Evolutionary conservation across 2,888 invertebrate genomes (phyloP).

Genomic region (Monochamus alternatus): DNA sequence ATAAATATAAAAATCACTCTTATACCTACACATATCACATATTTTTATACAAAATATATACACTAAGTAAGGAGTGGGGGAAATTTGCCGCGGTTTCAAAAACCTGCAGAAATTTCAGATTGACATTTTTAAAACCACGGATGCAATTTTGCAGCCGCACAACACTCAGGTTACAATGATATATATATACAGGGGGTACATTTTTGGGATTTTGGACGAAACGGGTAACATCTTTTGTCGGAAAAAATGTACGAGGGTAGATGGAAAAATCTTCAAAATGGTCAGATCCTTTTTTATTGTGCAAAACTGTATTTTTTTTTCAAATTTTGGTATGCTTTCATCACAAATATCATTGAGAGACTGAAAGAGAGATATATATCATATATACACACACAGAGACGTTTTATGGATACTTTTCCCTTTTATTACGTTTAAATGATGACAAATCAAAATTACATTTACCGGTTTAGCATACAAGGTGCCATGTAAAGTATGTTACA

Average conservation of each 20-base stretch:
- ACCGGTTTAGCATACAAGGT: no score
- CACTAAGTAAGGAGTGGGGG: constrained; percentile 48
- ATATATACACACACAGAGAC: no score
- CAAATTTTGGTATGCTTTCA: no score
- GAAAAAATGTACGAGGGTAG: no score
- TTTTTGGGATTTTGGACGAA: not conserved
- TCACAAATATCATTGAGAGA: no score
- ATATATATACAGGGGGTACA: not conserved
- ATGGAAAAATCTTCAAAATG: not conserved
- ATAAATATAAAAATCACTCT: constrained; percentile 60
- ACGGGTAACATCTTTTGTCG: no score
- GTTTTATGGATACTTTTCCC: no score
- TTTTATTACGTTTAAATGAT: no score
- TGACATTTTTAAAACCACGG: constrained; percentile 8
- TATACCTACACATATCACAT: constrained; percentile 60
- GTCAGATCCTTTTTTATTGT: not conserved
- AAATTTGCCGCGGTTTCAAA: constrained; percentile 22
- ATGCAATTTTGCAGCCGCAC: not conserved
- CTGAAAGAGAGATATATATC: no score
- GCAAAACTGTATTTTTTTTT: no score
- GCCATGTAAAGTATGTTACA: no score
- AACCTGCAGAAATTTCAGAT: not conserved
- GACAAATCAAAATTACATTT: no score
- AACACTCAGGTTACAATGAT: not conserved
- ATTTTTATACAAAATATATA: constrained; percentile 61